A percentile compares a stretch with the other conserved stretches of the same genome.
Conservation (phyloP, 2,888 invertebrate genomes). For the Eupeodes latifasciatus region DNA sequence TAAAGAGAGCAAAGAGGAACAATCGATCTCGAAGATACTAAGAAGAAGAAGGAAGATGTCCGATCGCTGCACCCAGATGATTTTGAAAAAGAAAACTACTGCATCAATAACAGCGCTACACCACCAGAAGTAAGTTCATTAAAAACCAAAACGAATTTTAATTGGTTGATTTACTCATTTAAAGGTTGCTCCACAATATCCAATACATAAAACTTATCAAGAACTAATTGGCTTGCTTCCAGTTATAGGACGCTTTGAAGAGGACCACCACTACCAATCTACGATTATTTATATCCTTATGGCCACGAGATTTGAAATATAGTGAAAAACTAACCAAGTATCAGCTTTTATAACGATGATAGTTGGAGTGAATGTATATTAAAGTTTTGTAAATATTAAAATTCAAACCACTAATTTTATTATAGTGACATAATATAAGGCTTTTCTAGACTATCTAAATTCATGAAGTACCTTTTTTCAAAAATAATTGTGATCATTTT, state of each 20-base stretch:
- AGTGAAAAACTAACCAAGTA: no score
- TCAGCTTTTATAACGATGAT: no score
- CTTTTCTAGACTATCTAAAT: no score
- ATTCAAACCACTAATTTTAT: no score
- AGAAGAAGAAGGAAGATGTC: constrained; percentile 79
- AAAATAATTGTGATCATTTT: no score
- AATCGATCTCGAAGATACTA: constrained; percentile 87
- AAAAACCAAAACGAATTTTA: not conserved
- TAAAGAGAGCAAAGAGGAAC: no score
- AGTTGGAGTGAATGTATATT: no score
- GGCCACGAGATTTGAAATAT: no score
- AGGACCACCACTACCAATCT: constrained; percentile 79
- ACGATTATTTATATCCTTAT: constrained; percentile 84
- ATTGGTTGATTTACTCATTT: constrained; percentile 22
- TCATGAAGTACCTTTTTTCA: no score
- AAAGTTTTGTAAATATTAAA: no score
- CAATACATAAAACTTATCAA: constrained; percentile 78
- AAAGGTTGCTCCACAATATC: constrained; percentile 76
- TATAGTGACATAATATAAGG: no score
- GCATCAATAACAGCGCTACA: constrained; percentile 89
- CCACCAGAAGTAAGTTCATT: constrained; percentile 79
- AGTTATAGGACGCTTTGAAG: constrained; percentile 82
- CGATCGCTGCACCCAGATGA: constrained; percentile 88
- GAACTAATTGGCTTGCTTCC: constrained; percentile 80
- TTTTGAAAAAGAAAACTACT: constrained; percentile 89